These are phyloP conservation scores for Trematocara marginatum DNA, from an alignment of 2,113 vertebrate genomes.

Conservation along the genomic window DNA sequence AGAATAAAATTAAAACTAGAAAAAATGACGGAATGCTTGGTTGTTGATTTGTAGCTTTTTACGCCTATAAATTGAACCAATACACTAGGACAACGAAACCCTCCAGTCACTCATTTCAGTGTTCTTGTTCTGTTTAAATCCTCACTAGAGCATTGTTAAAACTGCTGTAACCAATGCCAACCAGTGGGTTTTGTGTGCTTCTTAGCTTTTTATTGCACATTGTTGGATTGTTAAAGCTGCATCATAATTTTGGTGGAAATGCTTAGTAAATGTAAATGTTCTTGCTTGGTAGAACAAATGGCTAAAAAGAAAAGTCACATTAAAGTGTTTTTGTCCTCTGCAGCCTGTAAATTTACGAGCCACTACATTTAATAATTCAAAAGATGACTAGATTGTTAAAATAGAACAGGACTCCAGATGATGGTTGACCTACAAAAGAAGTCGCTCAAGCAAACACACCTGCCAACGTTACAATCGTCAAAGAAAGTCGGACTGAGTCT, in stretches of 20 bases:
- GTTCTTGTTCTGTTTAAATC: neutral
- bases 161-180: neutral
- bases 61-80: neutral
- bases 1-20: neutral
- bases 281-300: neutral
- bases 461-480: neutral
- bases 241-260: neutral
- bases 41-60: neutral
- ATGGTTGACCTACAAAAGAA: constrained; percentile 23
- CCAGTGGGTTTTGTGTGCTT: neutral
- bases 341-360: neutral
- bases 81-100: neutral
- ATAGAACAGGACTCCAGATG: constrained; percentile 41
- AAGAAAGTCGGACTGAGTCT: neutral
- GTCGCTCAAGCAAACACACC: neutral
- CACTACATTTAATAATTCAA: constrained; percentile 24
- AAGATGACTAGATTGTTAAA: constrained; percentile 28
- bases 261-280: no score
- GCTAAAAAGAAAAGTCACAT: neutral
- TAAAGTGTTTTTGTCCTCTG: neutral
- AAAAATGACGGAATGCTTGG: rapidly evolving
- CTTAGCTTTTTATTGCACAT: neutral
- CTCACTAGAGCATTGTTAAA: neutral
- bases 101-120: neutral
- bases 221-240: neutral